Evolutionary conservation across 2,888 invertebrate genomes (phyloP).

Genomic region (Ormyrus labotus): DNA sequence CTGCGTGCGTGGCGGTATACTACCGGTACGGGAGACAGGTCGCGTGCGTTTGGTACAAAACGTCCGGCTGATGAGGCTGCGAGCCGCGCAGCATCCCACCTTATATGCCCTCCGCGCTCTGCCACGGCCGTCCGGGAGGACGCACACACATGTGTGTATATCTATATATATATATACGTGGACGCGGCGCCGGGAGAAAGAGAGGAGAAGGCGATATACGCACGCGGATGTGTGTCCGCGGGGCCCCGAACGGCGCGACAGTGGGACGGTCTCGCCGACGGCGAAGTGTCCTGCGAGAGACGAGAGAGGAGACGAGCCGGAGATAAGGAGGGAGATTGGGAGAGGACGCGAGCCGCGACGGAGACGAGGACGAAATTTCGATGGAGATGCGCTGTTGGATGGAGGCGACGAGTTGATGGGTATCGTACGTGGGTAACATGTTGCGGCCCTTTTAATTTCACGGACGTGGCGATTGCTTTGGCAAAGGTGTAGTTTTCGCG

Average conservation of each 20-base stretch:
- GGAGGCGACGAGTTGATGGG: too few species aligned
- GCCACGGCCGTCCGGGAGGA: slow-evolving; percentile 31
- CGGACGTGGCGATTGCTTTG: too few species aligned
- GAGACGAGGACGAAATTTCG: not conserved
- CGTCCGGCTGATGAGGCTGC: slow-evolving; percentile 43
- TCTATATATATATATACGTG: slow-evolving; percentile 48
- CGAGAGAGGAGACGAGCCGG: too few species aligned
- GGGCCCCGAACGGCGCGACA: not conserved
- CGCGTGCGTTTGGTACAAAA: slow-evolving; percentile 68
- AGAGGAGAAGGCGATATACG: not conserved
- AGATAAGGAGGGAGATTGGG: too few species aligned
- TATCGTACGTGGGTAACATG: too few species aligned
- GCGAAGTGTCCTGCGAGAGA: too few species aligned
- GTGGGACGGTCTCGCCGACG: too few species aligned
- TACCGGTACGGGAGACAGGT: slow-evolving; percentile 68
- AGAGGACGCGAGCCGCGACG: not conserved
- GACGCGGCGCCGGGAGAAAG: not conserved
- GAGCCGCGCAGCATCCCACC: slow-evolving; percentile 74
- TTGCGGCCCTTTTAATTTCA: too few species aligned
- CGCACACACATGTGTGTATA: slow-evolving; percentile 13
- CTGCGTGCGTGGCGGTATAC: slow-evolving; percentile 61
- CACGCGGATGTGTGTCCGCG: not conserved
- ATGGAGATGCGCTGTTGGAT: too few species aligned
- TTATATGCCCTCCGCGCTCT: slow-evolving; percentile 73
- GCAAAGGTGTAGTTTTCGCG: too few species aligned